Evolutionary conservation across 2,113 vertebrate species (phyloP).

Genomic region (Mellivora capensis): DNA sequence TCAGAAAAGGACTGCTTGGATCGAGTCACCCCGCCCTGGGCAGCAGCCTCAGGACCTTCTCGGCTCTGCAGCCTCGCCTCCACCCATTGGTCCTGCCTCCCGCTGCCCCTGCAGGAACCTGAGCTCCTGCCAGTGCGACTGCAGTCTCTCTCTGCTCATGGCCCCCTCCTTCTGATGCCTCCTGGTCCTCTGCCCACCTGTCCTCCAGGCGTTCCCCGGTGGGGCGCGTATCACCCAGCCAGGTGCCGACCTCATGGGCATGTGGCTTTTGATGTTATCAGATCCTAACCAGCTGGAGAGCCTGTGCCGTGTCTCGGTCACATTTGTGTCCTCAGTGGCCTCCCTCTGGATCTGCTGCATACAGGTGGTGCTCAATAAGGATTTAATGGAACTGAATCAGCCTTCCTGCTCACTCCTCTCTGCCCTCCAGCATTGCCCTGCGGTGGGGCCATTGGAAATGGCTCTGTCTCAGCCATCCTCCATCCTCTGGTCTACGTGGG

Average conservation of each 20-base stretch:
- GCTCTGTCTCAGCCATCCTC: background rate
- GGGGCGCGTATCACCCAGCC: background rate
- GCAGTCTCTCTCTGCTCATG: background rate
- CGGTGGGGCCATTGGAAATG: background rate
- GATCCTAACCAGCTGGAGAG: background rate
- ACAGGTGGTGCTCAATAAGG: background rate
- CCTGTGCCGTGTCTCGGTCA: background rate
- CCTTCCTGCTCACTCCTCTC: background rate
- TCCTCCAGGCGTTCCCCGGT: background rate
- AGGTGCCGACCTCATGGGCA: rapidly evolving
- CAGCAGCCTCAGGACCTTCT: background rate
- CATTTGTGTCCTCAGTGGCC: background rate
- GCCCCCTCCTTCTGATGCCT: background rate
- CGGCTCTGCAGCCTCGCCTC: background rate
- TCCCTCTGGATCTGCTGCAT: background rate
- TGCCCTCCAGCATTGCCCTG: background rate
- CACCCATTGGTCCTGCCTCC: background rate
- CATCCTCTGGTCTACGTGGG: background rate
- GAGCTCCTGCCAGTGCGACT: background rate
- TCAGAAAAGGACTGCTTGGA: background rate
- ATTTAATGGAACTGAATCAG: background rate
- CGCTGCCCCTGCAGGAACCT: rapidly evolving
- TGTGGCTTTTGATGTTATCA: background rate
- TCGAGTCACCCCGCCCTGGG: background rate
- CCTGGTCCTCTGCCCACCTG: background rate